Evolutionary conservation across 2,797 vertebrate species (phyloP), one percentile per base, ranked within the genome.

Genomic region (Hydrocynus forskahlii): DNA sequence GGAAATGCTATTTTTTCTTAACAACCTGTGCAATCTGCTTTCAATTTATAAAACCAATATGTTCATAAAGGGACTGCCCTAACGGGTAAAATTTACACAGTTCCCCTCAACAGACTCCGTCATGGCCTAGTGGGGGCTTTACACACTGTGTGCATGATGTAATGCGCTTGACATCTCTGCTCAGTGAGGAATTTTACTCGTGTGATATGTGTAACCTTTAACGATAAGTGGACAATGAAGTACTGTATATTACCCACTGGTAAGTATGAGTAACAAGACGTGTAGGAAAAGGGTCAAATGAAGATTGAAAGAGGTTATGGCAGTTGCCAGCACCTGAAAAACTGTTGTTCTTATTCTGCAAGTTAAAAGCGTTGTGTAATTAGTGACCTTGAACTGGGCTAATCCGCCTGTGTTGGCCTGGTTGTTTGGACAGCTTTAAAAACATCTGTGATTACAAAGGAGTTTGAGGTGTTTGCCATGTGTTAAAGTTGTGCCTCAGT

Each of bases 401-500:
- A 80, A 76, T 48, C 80, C 43, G 66, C 57, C 59, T 81, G 62
- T 63, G 81, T 85, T 85, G 69, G 71, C 76, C 77, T 79, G 62
- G 35, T 23, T 83, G 79, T 85, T 85, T 81, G 80, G 72, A 83
- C 78, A 79, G 78, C 78, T 86, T 81, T 83, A 78, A 81, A 75
- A 78, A 82, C 78, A 80, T 75, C 78, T 79, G 83, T 79, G 75
- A 68, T 82, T 78, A 76, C 57, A 68, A 45, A 7, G 23, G 48
- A 2, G 29, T 78, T 84, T 21, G 60, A 74, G 38, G 38, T 60
- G 38, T 79, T 80, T 84, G 52, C n/a, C 8, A 5, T 75, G 21
- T 68, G 70, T 66, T 10, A n/a, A 45, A 67, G 68, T 73, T 52
- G n/a, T 9, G 25, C 67, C 43, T 80, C 48, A 72, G 45, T 66